A percentile compares a stretch with the other conserved stretches of the same genome.
phyloP scores from a whole-genome alignment of 2,888 invertebrate genomes.

The Chironomus riparius region DNA sequence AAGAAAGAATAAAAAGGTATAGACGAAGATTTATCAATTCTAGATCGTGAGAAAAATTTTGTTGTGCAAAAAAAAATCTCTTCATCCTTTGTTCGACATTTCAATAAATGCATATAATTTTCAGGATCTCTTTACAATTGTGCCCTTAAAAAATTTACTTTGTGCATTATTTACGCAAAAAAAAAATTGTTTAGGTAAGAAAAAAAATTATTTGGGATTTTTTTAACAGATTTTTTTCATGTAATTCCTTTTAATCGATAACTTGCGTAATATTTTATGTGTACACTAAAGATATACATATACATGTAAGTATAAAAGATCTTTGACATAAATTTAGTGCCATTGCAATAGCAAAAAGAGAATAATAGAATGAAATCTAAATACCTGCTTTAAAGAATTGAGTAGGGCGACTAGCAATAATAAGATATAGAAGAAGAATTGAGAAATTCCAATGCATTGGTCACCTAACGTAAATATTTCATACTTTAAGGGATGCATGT shows the following conservation, averaged over 20 bases:
- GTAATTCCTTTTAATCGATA: conserved; percentile 3
- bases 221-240: background rate
- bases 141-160: conserved; percentile 2
- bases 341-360: background rate
- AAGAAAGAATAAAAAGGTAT: background rate
- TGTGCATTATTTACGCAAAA: conserved; percentile 6
- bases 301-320: background rate
- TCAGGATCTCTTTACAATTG: background rate
- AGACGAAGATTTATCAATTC: conserved; percentile 5
- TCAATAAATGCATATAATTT: conserved; percentile 24
- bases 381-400: background rate
- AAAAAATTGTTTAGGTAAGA: conserved; percentile 5
- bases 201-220: background rate
- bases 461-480: background rate
- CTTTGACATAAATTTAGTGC: background rate
- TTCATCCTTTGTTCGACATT: conserved; percentile 14
- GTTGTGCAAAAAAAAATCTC: conserved; percentile 7
- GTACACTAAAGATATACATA: background rate
- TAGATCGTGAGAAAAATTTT: conserved; percentile 26
- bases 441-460: background rate
- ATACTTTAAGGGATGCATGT: conserved; percentile 13
- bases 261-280: background rate
- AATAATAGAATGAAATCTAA: background rate
- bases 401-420: background rate
- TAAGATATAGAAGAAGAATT: background rate